phyloP scores from a whole-genome alignment of 2,888 invertebrate species.

The Elegia similella region DNA sequence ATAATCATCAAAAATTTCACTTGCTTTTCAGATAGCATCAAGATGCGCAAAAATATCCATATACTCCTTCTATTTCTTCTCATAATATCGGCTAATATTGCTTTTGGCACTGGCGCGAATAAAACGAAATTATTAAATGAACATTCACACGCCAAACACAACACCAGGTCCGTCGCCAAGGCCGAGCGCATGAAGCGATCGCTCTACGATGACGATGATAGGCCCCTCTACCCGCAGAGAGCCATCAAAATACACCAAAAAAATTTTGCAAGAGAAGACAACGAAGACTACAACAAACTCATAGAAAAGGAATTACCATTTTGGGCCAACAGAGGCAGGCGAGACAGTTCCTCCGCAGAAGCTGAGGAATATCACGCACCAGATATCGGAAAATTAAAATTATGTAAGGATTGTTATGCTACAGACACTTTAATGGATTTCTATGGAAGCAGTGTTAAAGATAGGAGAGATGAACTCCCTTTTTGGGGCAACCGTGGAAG shows the following conservation, averaged over 20 bases:
- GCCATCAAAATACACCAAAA: constrained; percentile 22
- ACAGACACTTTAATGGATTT: neutral
- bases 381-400: constrained; percentile 19
- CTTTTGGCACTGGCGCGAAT: constrained; percentile 48
- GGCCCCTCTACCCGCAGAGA: constrained; percentile 48
- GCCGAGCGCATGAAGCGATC: constrained; percentile 55
- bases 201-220: constrained; percentile 43
- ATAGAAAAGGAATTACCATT: constrained; percentile 54
- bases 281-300: constrained; percentile 29
- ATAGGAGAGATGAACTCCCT: constrained; percentile 39
- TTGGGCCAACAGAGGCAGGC: constrained; percentile 65
- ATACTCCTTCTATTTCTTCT: constrained; percentile 46
- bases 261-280: neutral
- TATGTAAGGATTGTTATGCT: constrained; percentile 38
- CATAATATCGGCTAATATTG: constrained; percentile 49
- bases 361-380: constrained; percentile 29
- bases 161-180: constrained; percentile 37
- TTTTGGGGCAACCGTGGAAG: constrained; percentile 45
- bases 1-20: no score
- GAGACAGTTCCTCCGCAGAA: constrained; percentile 49
- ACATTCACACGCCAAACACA: constrained; percentile 35
- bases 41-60: constrained; percentile 53
- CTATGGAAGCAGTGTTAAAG: constrained; percentile 30
- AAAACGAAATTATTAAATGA: constrained; percentile 43
- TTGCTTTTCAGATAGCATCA: constrained; percentile 48